These are phyloP conservation scores for Agapornis roseicollis DNA, from an alignment of 2,113 vertebrate species.

Conservation along the genomic window DNA sequence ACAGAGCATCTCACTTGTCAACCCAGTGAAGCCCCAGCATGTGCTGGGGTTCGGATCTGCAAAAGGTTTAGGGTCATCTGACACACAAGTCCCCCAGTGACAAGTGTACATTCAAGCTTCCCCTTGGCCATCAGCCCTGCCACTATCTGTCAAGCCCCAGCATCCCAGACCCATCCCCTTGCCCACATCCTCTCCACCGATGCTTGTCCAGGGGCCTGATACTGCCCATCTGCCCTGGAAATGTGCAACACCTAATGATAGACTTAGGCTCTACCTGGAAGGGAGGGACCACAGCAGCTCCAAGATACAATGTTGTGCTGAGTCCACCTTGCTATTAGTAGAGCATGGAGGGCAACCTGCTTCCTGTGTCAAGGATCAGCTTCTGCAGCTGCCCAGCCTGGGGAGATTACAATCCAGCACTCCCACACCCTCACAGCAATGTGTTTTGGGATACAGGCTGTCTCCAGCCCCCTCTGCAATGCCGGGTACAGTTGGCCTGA, in stretches of 20 bases:
- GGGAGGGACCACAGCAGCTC: neutral
- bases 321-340: neutral
- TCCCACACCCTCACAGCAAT: neutral
- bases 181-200: rapidly evolving
- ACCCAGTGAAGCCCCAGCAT: neutral
- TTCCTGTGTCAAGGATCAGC: neutral
- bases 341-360: neutral
- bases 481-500: neutral
- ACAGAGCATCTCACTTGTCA: neutral
- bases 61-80: neutral
- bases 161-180: neutral
- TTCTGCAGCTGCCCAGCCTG: neutral
- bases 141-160: neutral
- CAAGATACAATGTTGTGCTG: rapidly evolving
- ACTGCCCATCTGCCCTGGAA: neutral
- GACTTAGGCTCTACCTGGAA: neutral
- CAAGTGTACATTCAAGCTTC: neutral
- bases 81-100: neutral
- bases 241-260: rapidly evolving
- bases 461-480: neutral
- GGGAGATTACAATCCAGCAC: neutral
- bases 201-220: neutral
- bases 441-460: neutral
- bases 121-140: rapidly evolving
- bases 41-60: rapidly evolving